Evolutionary conservation across 1,140 invertebrate genomes (phyloP), one percentile per base, ranked within the genome.

Genomic region (Mesaphorura yosii): DNA sequence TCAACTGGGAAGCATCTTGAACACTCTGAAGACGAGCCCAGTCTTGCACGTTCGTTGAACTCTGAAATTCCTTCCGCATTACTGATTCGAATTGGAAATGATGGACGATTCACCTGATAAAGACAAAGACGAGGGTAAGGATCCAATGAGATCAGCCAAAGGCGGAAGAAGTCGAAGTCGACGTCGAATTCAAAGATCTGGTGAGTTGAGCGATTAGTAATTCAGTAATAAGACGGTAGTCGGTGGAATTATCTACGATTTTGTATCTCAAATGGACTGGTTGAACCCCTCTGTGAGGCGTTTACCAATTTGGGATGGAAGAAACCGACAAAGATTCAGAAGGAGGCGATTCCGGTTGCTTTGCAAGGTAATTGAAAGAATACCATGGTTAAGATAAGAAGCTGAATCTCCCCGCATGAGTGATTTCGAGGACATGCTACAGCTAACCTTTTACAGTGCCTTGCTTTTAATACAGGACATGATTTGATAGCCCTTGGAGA

Each of bases 401-500:
- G 23, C 10, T n/a, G n/a, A 45, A 15, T n/a, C n/a, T n/a, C n/a
- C n/a, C n/a, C n/a, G n/a, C n/a, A n/a, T n/a, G n/a, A n/a, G n/a
- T n/a, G n/a, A n/a, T n/a, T n/a, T n/a, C n/a, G n/a, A n/a, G n/a
- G n/a, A n/a, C n/a, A n/a, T n/a, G n/a, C n/a, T n/a, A n/a, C n/a
- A n/a, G n/a, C n/a, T n/a, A n/a, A n/a, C n/a, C n/a, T n/a, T n/a
- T n/a, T n/a, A n/a, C n/a, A n/a, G n/a, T n/a, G n/a, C n/a, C n/a
- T n/a, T n/a, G n/a, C n/a, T n/a, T n/a, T 10, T 39, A 38, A n/a
- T 40, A 7, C 58, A 82, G 82, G 80, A 7, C 86, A 86, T 72
- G 94, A 98, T 73, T 78, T 98, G 0, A 96, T 98, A 65, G 94
- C 92, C 19, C 71, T 98, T 44, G 93, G 94, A 1, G 93, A 98